phyloP scores from a whole-genome alignment of 23 tunicate genomes.

The Trididemnum clinides region DNA sequence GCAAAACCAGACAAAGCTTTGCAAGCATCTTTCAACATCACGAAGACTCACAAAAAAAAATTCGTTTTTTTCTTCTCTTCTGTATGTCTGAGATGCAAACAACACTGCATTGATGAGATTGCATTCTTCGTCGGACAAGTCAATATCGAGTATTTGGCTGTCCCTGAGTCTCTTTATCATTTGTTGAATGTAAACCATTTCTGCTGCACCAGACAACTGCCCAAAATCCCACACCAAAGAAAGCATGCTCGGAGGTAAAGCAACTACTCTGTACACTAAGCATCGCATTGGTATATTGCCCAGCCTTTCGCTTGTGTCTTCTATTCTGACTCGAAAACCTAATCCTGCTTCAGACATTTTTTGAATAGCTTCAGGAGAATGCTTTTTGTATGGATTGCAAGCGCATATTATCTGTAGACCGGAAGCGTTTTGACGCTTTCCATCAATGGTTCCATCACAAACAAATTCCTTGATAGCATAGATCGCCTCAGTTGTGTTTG shows the following conservation, averaged over 20 bases:
- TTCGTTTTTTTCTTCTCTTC: conserved; percentile 45
- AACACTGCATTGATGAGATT: conserved; percentile 43
- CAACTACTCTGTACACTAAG: conserved; percentile 74
- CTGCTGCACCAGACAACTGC: conserved; percentile 50
- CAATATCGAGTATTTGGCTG: background rate
- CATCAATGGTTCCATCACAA: conserved; percentile 68
- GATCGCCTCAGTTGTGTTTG: conserved; percentile 82
- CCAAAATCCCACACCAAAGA: conserved; percentile 90
- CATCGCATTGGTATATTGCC: conserved; percentile 80
- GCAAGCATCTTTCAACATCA: conserved; percentile 76
- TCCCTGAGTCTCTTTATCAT: conserved; percentile 24
- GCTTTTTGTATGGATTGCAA: conserved; percentile 73
- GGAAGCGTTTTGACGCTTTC: conserved; percentile 20
- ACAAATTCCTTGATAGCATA: conserved; percentile 85
- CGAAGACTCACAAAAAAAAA: conserved; percentile 79
- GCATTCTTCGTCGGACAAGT: background rate
- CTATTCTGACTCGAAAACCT: conserved; percentile 62
- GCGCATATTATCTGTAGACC: conserved; percentile 62
- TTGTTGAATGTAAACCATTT: conserved; percentile 66
- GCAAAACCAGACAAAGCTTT: conserved; percentile 55
- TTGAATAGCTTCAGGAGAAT: conserved; percentile 50
- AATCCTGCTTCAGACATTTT: conserved; percentile 82
- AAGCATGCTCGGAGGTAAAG: conserved; percentile 89
- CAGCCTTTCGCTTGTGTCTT: conserved; percentile 55
- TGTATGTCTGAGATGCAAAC: conserved; percentile 46